Base-by-base conservation (phyloP, 1,140 invertebrate species). In the Euura lappo region DNA sequence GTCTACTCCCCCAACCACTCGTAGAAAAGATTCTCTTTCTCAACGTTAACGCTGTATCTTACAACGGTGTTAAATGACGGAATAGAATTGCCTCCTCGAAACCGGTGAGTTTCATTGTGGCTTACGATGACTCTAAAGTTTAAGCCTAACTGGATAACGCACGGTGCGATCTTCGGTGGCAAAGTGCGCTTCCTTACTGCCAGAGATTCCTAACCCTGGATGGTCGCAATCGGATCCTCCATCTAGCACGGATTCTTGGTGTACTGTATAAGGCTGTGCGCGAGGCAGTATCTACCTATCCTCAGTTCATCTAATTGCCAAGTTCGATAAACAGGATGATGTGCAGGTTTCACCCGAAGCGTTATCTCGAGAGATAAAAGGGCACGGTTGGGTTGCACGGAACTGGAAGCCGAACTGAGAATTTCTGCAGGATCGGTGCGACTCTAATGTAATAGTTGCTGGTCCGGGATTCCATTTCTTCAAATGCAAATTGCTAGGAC, bases 291-390 rank as follows among this genome's bases (percentile, higher is more conserved):
- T 6, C 69, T 13, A 64, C 8, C 28, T 68, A 68, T 68, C 66
- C 44, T 42, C 66, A 42, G 66, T 60, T 60, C 10, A 68, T 68
- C 66, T 68, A 68, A 68, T 68, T 68, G 66, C 66, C 44, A 44
- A 68, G 66, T 68, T 68, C 66, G 66, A 68, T 68, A 68, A 68
- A 44, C 28, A 68, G 66, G 66, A 42, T 44, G 66, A 68, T 68
- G 66, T 1, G 13, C 44, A 42, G 10, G 3, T 44, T 42, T 68
- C 44, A 68, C 51, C 51, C 51, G 51, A 60, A 60, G 51, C 51
- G 51, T 60, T 60, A 60, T 60, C 51, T 60, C 13, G 8, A 60
- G 2, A 28, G 66, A 68, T 68, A 68, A 68, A 44, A 60, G 51
- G 13, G 51, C 51, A 60, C 51, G 13, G 28, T 28, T 28, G 28